phyloP scores from a whole-genome alignment of 2,113 vertebrate species.

The Chrysochloris asiatica region DNA sequence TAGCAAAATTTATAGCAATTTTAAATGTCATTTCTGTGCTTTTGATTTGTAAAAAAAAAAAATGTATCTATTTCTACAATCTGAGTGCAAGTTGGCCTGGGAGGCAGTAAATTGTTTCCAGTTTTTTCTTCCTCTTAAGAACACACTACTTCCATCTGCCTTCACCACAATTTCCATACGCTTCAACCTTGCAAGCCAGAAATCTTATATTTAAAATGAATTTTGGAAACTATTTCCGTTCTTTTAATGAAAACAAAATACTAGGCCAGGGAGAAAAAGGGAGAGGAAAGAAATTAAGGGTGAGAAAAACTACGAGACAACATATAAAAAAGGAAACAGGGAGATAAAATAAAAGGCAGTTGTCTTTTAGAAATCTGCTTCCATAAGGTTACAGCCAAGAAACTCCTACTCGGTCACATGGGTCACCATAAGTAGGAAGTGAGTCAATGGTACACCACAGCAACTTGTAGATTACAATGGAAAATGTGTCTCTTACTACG shows the following conservation, averaged over 20 bases:
- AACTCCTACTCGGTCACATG: neutral
- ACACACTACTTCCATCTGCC: conserved; percentile 65
- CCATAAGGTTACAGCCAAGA: neutral
- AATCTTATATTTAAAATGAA: conserved; percentile 70
- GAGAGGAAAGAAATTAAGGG: conserved; percentile 31
- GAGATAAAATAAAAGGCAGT: conserved; percentile 7
- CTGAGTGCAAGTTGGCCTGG: conserved; percentile 56
- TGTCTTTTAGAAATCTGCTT: neutral
- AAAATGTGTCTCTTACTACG: too few relatives aligned
- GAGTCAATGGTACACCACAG: neutral
- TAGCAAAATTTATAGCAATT: neutral
- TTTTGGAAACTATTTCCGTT: conserved; percentile 66
- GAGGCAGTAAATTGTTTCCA: conserved; percentile 54
- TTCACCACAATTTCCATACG: conserved; percentile 70
- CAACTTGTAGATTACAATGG: too few relatives aligned
- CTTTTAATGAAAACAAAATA: conserved; percentile 70
- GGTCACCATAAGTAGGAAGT: neutral
- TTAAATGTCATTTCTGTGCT: conserved; percentile 43
- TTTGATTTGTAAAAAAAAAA: conserved; percentile 50
- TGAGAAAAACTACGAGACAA: conserved; percentile 18
- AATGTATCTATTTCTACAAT: conserved; percentile 38
- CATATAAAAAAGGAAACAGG: neutral
- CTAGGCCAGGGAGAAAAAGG: conserved; percentile 27
- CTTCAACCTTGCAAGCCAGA: conserved; percentile 48
- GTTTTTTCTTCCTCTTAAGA: conserved; percentile 11